Evolutionary conservation across 2,888 invertebrate genomes (phyloP).

Genomic region (Caenorhabditis becei): DNA sequence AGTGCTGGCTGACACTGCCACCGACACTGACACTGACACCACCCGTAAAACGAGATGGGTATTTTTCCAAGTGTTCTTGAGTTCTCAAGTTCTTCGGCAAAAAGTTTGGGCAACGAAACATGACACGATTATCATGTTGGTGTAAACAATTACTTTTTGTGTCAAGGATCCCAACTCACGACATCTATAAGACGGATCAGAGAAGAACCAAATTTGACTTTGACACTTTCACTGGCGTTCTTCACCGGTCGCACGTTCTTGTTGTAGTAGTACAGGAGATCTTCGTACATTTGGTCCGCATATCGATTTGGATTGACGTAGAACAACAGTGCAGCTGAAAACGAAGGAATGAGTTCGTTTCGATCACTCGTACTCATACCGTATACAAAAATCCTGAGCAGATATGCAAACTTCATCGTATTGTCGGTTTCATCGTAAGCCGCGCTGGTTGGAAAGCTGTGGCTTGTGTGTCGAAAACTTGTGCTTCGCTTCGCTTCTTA

Average conservation of each 20-base stretch:
- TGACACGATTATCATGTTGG: constrained; percentile 7
- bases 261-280: constrained; percentile 81
- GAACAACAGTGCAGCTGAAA: constrained; percentile 48
- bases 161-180: constrained; percentile 65
- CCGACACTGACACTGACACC: constrained; percentile 12
- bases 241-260: constrained; percentile 80
- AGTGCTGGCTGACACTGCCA: constrained; percentile 37
- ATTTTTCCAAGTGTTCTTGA: background rate
- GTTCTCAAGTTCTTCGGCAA: background rate
- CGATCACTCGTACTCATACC: constrained; percentile 12
- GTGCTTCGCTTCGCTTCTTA: constrained; percentile 11
- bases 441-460: constrained; percentile 11
- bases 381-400: constrained; percentile 59
- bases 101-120: constrained; percentile 7
- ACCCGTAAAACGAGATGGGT: constrained; percentile 41
- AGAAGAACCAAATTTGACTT: constrained; percentile 81
- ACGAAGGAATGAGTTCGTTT: background rate
- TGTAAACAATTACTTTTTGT: constrained; percentile 11
- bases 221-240: constrained; percentile 79
- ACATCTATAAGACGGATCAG: constrained; percentile 81
- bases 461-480: constrained; percentile 24
- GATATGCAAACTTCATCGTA: constrained; percentile 57
- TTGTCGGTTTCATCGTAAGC: constrained; percentile 50
- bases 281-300: constrained; percentile 80
- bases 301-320: constrained; percentile 58